Conservation (phyloP, 2,888 invertebrate genomes). For the Megaustenia siamemsis region DNA sequence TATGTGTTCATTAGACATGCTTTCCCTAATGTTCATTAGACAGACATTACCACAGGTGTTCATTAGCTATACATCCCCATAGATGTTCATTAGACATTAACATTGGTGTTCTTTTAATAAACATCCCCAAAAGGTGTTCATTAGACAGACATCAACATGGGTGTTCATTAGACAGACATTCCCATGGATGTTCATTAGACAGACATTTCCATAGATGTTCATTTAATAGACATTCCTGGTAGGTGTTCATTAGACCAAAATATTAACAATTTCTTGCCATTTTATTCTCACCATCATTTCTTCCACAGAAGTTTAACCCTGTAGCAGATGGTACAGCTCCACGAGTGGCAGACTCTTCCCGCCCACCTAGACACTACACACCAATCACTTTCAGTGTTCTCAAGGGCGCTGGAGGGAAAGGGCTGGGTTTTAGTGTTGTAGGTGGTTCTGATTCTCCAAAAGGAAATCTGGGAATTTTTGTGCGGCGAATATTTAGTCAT, state of each 20-base stretch:
- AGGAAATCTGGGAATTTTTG: constrained; percentile 93
- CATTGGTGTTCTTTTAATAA: no score
- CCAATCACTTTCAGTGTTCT: constrained; percentile 83
- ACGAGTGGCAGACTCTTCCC: not conserved
- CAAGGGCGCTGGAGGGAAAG: constrained; percentile 91
- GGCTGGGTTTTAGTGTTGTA: constrained; percentile 93
- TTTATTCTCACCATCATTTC: not conserved
- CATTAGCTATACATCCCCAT: no score
- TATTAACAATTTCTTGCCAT: not conserved
- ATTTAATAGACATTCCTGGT: not conserved
- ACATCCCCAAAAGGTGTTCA: no score
- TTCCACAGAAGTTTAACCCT: constrained; percentile 53
- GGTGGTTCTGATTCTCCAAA: constrained; percentile 93
- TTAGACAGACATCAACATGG: no score
- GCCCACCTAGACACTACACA: constrained; percentile 10
- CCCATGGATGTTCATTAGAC: not conserved
- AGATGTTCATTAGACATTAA: no score
- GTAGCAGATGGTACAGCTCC: constrained; percentile 50
- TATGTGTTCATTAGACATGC: no score
- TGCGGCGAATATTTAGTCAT: constrained; percentile 91
- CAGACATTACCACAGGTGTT: no score
- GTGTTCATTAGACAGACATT: no score
- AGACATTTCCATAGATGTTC: not conserved
- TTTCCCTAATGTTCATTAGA: no score
- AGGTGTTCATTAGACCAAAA: not conserved